Evolutionary conservation across 1,140 invertebrate genomes (phyloP).

Genomic region (Bombus vancouverensis): DNA sequence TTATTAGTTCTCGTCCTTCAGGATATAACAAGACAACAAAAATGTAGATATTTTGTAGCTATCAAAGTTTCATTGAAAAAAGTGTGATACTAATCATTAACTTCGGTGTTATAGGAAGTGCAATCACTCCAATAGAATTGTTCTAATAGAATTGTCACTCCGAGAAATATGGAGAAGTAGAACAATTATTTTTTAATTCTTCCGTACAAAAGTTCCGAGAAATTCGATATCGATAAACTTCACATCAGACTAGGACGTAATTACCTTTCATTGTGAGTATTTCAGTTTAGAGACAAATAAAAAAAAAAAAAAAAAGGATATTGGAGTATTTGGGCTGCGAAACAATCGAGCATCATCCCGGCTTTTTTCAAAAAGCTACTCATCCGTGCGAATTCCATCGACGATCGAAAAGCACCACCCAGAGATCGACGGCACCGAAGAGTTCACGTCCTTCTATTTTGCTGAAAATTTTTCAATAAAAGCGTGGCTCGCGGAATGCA

Average conservation of each 20-base stretch:
- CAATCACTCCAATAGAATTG: not conserved
- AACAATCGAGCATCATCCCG: not conserved
- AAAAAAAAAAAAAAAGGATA: not conserved
- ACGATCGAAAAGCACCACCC: constrained; percentile 6
- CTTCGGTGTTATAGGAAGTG: not conserved
- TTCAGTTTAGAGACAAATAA: not conserved
- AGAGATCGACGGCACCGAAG: not conserved
- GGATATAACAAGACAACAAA: not conserved
- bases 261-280: not conserved
- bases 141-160: not conserved
- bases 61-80: not conserved
- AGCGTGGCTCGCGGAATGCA: constrained; percentile 4
- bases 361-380: constrained; percentile 2
- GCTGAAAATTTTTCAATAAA: constrained; percentile 20
- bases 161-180: not conserved
- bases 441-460: not conserved
- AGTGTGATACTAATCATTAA: not conserved
- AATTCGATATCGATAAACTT: constrained; percentile 6
- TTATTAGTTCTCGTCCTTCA: not conserved
- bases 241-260: not conserved
- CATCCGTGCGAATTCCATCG: not conserved
- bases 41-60: not conserved
- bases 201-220: not conserved
- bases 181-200: not conserved
- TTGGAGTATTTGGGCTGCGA: not conserved